A percentile compares a stretch with the other conserved stretches of the same genome.
These are phyloP conservation scores for Sphyrna mokarran DNA, from an alignment of 2,113 vertebrate genomes.

Conservation along the genomic window DNA sequence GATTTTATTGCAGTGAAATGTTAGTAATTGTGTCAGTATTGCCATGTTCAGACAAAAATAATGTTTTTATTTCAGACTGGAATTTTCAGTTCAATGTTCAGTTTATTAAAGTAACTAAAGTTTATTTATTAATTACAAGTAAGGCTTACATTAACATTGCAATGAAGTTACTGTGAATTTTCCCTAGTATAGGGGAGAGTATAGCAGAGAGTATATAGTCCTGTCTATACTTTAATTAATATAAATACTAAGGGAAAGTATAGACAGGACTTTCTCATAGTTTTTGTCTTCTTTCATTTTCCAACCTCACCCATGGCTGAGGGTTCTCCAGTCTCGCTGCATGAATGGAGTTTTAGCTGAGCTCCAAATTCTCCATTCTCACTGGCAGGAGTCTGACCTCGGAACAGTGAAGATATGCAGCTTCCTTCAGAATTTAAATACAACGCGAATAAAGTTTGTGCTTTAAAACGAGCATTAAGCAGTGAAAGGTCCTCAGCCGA, in stretches of 20 bases:
- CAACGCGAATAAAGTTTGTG: background rate
- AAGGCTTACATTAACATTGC: too few species aligned
- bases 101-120: background rate
- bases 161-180: too few species aligned
- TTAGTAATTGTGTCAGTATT: background rate
- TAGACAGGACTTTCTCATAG: background rate
- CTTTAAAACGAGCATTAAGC: background rate
- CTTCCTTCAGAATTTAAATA: background rate
- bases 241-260: too few species aligned
- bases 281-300: background rate
- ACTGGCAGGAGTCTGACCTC: too few species aligned
- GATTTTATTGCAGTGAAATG: background rate
- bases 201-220: too few species aligned
- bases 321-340: too few species aligned
- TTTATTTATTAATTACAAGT: too few species aligned
- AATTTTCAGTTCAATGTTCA: background rate
- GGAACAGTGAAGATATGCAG: background rate
- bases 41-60: background rate
- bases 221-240: too few species aligned
- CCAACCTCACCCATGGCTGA: too few species aligned
- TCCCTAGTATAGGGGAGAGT: too few species aligned
- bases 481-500: background rate
- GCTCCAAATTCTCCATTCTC: too few species aligned
- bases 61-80: background rate
- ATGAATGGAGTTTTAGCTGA: too few species aligned